These are phyloP conservation scores for Donacobius atricapilla DNA, from an alignment of 2,113 vertebrate genomes.

Conservation along the genomic window DNA sequence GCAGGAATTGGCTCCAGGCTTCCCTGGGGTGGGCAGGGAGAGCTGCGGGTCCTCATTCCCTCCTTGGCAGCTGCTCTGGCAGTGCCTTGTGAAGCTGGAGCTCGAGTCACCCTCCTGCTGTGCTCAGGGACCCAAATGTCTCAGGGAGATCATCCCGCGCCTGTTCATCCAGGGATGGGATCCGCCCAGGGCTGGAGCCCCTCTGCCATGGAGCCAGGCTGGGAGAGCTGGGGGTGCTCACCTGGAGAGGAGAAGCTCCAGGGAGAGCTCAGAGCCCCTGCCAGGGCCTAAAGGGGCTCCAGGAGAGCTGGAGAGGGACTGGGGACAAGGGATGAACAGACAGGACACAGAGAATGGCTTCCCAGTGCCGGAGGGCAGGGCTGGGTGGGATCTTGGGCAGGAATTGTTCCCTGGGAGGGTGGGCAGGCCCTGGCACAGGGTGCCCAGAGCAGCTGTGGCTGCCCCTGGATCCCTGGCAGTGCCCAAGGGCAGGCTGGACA, in stretches of 20 bases:
- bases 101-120: not conserved
- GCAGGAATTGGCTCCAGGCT: not conserved
- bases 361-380: not conserved
- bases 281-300: not conserved
- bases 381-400: not conserved
- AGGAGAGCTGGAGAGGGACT: not conserved
- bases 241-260: not conserved
- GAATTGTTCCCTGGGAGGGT: too few relatives aligned
- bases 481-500: not conserved
- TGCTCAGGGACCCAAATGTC: not conserved
- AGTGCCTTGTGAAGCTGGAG: not conserved
- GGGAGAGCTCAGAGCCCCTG: not conserved
- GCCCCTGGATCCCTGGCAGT: not conserved
- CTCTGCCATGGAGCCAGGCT: not conserved
- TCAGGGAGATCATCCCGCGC: rapidly evolving
- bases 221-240: not conserved
- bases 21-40: not conserved
- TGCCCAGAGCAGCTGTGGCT: not conserved
- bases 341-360: not conserved
- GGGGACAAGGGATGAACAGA: not conserved
- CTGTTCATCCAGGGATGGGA: not conserved
- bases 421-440: too few relatives aligned
- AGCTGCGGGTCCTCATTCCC: not conserved
- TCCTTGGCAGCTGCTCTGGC: not conserved
- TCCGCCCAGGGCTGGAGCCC: not conserved